These are phyloP conservation scores for Pemphredon lugubris DNA, from an alignment of 2,888 invertebrate genomes.

Conservation along the genomic window DNA sequence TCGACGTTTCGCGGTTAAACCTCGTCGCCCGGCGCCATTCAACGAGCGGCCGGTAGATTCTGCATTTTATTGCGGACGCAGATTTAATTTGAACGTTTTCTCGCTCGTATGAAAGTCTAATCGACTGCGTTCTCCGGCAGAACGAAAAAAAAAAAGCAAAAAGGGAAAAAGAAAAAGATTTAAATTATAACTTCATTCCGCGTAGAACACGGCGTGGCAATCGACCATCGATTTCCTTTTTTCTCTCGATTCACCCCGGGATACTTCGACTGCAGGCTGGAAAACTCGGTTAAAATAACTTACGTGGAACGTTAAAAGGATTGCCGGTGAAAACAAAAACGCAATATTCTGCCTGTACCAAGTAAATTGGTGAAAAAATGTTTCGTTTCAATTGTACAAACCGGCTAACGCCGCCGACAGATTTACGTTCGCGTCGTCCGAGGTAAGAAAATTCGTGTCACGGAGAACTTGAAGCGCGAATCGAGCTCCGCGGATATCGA, in stretches of 20 bases:
- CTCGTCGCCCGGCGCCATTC: constrained; percentile 10
- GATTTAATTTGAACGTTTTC: constrained; percentile 13
- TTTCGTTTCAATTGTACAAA: too few species aligned
- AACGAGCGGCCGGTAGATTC: constrained; percentile 4
- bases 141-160: too few species aligned
- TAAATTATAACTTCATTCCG: background rate
- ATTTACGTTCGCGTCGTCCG: too few species aligned
- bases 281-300: background rate
- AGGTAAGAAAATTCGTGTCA: constrained; percentile 26
- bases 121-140: background rate
- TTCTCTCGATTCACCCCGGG: background rate
- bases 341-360: too few species aligned
- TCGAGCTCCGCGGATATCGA: constrained; percentile 31
- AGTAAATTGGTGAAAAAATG: too few species aligned
- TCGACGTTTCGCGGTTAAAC: constrained; percentile 17
- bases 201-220: background rate
- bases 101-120: constrained; percentile 5
- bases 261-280: background rate
- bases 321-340: too few species aligned
- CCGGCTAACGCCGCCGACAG: too few species aligned
- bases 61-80: constrained; percentile 15
- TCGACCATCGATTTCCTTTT: background rate
- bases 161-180: constrained; percentile 2
- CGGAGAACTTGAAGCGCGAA: constrained; percentile 32
- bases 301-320: too few species aligned